Conservation (phyloP, 2,888 invertebrate genomes). For the Drosophila nr. perissopoda region DNA sequence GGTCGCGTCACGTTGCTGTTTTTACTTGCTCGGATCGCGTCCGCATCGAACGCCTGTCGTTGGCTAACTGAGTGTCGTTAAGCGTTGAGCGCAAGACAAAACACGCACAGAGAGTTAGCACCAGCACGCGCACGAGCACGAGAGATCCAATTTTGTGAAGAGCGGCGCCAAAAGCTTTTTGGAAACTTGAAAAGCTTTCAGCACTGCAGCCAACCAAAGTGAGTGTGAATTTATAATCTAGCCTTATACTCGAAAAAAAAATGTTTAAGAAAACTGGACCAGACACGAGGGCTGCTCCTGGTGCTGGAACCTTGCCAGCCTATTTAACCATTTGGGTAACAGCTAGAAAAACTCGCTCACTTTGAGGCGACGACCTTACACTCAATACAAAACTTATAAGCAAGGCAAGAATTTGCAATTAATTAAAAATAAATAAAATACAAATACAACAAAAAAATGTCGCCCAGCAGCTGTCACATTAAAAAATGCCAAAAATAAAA, state of each 20-base stretch:
- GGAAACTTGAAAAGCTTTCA: conserved; percentile 55
- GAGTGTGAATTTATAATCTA: conserved; percentile 64
- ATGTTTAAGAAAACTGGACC: conserved; percentile 28
- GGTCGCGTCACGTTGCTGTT: conserved; percentile 30
- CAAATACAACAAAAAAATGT: conserved; percentile 9
- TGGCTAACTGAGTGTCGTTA: conserved; percentile 67
- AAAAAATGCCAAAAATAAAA: conserved; percentile 5
- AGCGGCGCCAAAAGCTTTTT: conserved; percentile 57
- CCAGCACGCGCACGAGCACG: not conserved
- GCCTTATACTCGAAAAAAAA: conserved; percentile 41
- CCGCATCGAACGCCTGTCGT: conserved; percentile 75
- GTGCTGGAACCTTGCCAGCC: conserved; percentile 58
- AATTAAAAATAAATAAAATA: conserved; percentile 25
- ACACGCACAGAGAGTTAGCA: conserved; percentile 25
- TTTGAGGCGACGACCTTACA: conserved; percentile 70
- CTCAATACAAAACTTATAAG: conserved; percentile 51
- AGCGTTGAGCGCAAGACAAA: conserved; percentile 57
- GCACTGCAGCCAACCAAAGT: conserved; percentile 32
- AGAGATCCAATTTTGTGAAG: conserved; percentile 9
- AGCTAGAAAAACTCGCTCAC: conserved; percentile 68
- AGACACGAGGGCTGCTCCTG: conserved; percentile 58
- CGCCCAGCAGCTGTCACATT: conserved; percentile 25
- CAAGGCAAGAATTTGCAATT: conserved; percentile 42
- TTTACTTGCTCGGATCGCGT: conserved; percentile 60
- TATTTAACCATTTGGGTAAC: conserved; percentile 12